Percentiles rank a stretch among this genome's conserved stretches.
Conservation (phyloP, 2,888 invertebrate species). For the Calliphora vomitoria region DNA sequence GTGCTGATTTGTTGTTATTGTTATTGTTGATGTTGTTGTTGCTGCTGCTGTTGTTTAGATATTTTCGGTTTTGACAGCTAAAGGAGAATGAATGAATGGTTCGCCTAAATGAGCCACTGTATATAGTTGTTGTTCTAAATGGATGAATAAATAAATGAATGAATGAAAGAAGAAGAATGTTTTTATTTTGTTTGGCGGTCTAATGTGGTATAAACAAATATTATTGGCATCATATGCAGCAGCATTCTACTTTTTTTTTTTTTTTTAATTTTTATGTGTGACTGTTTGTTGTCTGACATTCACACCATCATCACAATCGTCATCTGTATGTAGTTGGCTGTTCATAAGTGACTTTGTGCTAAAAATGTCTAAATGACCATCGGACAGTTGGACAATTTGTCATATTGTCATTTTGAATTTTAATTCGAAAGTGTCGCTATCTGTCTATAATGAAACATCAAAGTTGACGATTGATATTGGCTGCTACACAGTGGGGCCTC, state of each 20-base stretch:
- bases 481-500: neutral
- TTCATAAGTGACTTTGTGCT: neutral
- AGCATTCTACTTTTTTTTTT: neutral
- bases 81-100: conserved; percentile 20
- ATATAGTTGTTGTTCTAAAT: conserved; percentile 12
- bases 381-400: conserved; percentile 6
- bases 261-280: neutral
- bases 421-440: neutral
- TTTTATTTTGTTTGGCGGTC: conserved; percentile 28
- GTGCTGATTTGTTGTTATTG: conserved; percentile 17
- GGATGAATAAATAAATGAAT: conserved; percentile 48
- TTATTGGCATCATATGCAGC: conserved; percentile 32
- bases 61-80: conserved; percentile 44
- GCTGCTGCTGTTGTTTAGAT: conserved; percentile 38
- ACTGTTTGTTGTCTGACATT: conserved; percentile 17
- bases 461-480: conserved; percentile 23
- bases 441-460: conserved; percentile 20
- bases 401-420: conserved; percentile 19
- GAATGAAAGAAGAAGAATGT: conserved; percentile 18
- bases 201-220: neutral
- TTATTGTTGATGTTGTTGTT: conserved; percentile 14
- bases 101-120: neutral
- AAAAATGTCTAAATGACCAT: conserved; percentile 25
- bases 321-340: too few relatives aligned
- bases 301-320: conserved; percentile 4